These are phyloP conservation scores for Drepanosiphum platanoidis DNA, from an alignment of 2,888 invertebrate genomes.

Conservation along the genomic window DNA sequence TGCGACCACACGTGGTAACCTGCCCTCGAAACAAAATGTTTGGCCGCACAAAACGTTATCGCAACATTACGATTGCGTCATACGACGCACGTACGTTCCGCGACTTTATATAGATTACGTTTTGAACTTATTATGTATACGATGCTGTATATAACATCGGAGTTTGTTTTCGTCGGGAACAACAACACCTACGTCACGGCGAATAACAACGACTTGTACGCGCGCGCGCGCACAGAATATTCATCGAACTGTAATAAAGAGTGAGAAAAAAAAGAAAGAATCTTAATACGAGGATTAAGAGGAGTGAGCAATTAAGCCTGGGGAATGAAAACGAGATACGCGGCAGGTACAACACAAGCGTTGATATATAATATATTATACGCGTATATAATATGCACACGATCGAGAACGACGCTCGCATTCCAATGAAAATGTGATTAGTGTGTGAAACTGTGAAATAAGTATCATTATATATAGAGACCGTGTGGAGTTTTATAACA, in stretches of 20 bases:
- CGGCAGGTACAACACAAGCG: background rate
- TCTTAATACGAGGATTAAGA: background rate
- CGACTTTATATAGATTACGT: too few relatives aligned
- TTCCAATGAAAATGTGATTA: slow-evolving; percentile 20
- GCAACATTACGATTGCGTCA: too few relatives aligned
- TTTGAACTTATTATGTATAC: too few relatives aligned
- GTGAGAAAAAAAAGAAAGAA: background rate
- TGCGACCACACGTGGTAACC: too few relatives aligned
- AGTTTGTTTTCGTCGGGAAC: too few relatives aligned
- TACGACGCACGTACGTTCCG: too few relatives aligned
- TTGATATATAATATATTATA: background rate
- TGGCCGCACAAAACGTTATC: too few relatives aligned
- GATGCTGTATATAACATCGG: too few relatives aligned
- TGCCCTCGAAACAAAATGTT: too few relatives aligned
- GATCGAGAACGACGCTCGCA: background rate
- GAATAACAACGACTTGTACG: too few relatives aligned
- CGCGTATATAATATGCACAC: background rate
- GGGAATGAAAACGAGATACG: background rate
- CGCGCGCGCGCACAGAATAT: background rate
- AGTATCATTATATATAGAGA: slow-evolving; percentile 6
- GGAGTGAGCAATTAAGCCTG: slow-evolving; percentile 28
- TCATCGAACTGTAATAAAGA: background rate
- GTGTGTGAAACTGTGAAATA: slow-evolving; percentile 6
- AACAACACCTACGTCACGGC: background rate
- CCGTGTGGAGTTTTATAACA: background rate